Base-by-base conservation (phyloP, 2,113 vertebrate species). In the Malaclemys terrapin region DNA sequence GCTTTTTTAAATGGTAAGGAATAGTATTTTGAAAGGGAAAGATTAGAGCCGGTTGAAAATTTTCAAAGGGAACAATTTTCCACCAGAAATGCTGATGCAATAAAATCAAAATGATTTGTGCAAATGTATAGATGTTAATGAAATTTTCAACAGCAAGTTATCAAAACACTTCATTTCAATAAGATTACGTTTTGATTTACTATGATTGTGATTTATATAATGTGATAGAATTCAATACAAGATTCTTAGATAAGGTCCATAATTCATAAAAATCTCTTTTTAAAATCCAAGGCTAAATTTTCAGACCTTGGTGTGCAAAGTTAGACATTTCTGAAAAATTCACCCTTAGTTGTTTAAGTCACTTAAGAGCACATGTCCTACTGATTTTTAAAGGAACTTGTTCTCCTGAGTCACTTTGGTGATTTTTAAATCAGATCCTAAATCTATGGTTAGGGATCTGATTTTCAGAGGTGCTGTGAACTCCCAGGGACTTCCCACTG, bases 21-120 rank as follows among this genome's bases (percentile, higher is more conserved):
- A 8, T 0, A 0, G 8, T 42, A 3, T 82, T 94, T 83, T 49
- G 0, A 0, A 79, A 87, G 88, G 1, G 7, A 91, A 83, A 14
- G 0, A 53, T 57, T 49, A 82, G 24, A 82, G 24, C 9, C 80
- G 19, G 8, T 5, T 42, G 24, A 25, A 42, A 27, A 76, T 88
- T 6, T 79, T 20, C 8, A 11, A 76, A 75, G 22, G 31, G 62
- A 65, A 35, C 6, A 65, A 65, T 35, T 16, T 35, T 65, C 6
- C 14, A 19, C 8, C 35, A 69, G 35, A n/a, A n/a, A 69, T 69
- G 35, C 65, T 8, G 14, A 69, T n/a, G 16, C 31, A 69, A 69
- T 35, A 69, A 65, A 65, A 17, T 69, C 17, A 69, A 35, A 69
- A 19, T 59, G 27, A 59, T 69, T 69, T 69, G 3, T 69, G 31